Base-by-base conservation (phyloP, 2,888 invertebrate genomes). In the Phalera bucephala region DNA sequence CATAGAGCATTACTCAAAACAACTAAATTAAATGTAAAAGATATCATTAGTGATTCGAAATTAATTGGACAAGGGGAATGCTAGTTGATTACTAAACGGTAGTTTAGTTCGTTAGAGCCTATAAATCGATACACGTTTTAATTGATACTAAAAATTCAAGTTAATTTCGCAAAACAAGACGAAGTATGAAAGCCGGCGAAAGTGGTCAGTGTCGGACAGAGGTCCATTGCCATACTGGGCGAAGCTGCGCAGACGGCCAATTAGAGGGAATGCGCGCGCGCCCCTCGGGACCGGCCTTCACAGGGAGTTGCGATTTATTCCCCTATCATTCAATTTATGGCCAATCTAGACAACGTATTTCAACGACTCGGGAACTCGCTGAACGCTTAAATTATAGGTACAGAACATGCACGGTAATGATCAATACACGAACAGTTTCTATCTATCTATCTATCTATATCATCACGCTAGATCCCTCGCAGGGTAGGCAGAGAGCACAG, bases 191-290 rank as follows among this genome's bases (percentile, higher is more conserved):
- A 62, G 57, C 56, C 57, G 81, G 80, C 76, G 83, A 87, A 85
- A 86, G 85, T 85, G 79, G 76, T 60, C 72, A 58, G 61, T 59
- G 65, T 66, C 52, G 59, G 67, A 65, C 72, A 67, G 67, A 64
- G 69, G 62, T 55, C 61, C 69, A 51, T 63, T 64, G 59, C 85
- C 85, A 75, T 85, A 86, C 61, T 62, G 57, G 79, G 79, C 63
- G 39, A 64, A 51, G 57, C 52, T 61, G 73, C 64, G 66, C 79
- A 73, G 77, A 73, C 79, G 62, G 75, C 86, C 87, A 88, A 88
- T 88, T 88, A 88, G 85, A 81, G 68, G 84, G 86, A 85, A 86
- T 85, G 83, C 67, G 69, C 70, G 69, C 13, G 26, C 27, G n/a
- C 66, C 74, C 72, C 67, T 67, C 51, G 58, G 66, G 59, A 64